A percentile compares a stretch with the other conserved stretches of the same genome.
These are phyloP conservation scores for Dicrurus megarhynchus DNA, from an alignment of 2,113 vertebrate species.

Conservation along the genomic window DNA sequence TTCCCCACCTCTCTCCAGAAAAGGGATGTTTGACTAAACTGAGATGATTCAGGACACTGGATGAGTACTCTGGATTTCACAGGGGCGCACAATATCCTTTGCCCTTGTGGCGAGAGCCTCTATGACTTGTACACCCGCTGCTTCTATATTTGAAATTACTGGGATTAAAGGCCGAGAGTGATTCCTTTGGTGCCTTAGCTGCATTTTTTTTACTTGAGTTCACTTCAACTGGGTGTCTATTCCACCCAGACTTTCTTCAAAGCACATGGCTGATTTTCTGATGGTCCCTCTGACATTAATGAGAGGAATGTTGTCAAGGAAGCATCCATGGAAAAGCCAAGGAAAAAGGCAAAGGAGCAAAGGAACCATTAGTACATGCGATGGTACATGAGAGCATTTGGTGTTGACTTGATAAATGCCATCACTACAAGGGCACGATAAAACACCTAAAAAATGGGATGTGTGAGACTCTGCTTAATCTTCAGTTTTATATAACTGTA, in stretches of 20 bases:
- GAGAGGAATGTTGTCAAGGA: neutral
- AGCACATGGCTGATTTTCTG: neutral
- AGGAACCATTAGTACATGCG: neutral
- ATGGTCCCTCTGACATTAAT: neutral
- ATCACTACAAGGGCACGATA: neutral
- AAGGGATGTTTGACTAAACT: neutral
- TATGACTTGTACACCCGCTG: neutral
- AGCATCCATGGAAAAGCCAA: neutral
- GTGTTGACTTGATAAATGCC: neutral
- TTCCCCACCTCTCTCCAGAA: neutral
- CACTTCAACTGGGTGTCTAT: neutral
- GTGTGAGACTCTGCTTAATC: neutral
- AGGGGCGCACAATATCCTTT: neutral
- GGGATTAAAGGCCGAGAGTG: neutral
- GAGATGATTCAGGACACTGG: neutral
- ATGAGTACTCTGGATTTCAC: neutral
- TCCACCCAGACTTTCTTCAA: neutral
- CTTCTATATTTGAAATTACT: neutral
- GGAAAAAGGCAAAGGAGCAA: neutral
- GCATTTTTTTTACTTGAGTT: neutral
- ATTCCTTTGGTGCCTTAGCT: neutral
- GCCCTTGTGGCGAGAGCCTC: neutral
- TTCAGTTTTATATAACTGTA: constrained; percentile 27
- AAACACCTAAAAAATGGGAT: neutral
- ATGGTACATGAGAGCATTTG: neutral